Evolutionary conservation across 2,113 vertebrate genomes (phyloP).

Genomic region (Polypterus bichir): DNA sequence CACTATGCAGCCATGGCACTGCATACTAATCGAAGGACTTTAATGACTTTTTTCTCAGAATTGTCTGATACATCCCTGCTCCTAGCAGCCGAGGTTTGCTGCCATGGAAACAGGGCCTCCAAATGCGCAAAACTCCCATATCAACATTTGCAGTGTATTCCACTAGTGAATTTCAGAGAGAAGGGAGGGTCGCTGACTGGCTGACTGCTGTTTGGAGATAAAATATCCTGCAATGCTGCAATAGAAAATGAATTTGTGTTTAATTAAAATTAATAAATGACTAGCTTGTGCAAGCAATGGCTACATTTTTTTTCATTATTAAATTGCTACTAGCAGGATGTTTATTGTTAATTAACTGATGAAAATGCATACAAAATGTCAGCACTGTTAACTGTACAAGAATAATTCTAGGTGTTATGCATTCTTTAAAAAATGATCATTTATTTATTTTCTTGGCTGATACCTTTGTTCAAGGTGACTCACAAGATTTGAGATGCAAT

Average conservation of each 20-base stretch:
- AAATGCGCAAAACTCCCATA: constrained; percentile 34
- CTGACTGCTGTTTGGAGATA: constrained; percentile 11
- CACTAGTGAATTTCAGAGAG: constrained; percentile 37
- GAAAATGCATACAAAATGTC: too few species aligned
- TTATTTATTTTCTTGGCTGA: too few species aligned
- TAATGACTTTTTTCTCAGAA: constrained; percentile 70
- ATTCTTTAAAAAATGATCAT: too few species aligned
- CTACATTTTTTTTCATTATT: background rate
- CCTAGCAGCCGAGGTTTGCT: constrained; percentile 51
- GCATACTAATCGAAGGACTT: constrained; percentile 76
- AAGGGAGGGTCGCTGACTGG: constrained; percentile 10
- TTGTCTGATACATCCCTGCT: constrained; percentile 43
- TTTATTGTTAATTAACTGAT: too few species aligned
- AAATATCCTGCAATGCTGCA: constrained; percentile 8
- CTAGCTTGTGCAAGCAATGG: background rate
- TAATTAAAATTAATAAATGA: constrained; percentile 10
- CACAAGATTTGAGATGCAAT: too few species aligned
- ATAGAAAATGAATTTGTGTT: constrained; percentile 9
- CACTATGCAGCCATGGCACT: constrained; percentile 27
- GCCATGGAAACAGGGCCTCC: constrained; percentile 68
- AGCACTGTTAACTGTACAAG: too few species aligned
- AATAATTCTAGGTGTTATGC: too few species aligned
- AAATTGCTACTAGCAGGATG: background rate
- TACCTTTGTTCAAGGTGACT: too few species aligned
- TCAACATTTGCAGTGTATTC: constrained; percentile 35